Evolutionary conservation across 2,888 invertebrate species (phyloP).

Genomic region (Drosophila tanythrix): DNA sequence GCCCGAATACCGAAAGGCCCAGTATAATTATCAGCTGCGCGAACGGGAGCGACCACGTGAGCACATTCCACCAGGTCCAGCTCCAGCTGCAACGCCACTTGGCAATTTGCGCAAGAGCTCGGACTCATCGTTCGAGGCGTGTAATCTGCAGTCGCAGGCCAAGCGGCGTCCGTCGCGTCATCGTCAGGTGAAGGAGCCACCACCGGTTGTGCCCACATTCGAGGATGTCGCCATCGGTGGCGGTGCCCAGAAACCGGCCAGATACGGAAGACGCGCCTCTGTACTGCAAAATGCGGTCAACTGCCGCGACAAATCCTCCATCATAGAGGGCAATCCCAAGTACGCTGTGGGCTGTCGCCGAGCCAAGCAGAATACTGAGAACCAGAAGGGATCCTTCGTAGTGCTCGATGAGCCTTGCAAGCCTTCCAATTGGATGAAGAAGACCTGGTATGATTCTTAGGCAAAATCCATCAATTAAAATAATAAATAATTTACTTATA

Average conservation of each 20-base stretch:
- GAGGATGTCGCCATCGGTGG: constrained; percentile 65
- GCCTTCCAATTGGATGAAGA: constrained; percentile 84
- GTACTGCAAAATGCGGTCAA: constrained; percentile 76
- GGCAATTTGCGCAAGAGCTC: constrained; percentile 60
- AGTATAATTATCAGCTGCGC: constrained; percentile 82
- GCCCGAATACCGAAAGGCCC: constrained; percentile 84
- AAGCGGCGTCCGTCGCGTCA: constrained; percentile 52
- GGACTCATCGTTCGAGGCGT: constrained; percentile 58
- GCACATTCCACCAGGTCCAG: constrained; percentile 21
- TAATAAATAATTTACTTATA: constrained; percentile 37
- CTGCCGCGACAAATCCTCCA: constrained; percentile 79
- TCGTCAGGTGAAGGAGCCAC: constrained; percentile 46
- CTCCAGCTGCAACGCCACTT: constrained; percentile 15
- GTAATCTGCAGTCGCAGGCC: constrained; percentile 49
- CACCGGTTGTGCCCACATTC: constrained; percentile 60
- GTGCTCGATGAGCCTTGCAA: constrained; percentile 84
- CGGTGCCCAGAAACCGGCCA: constrained; percentile 69
- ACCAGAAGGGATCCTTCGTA: constrained; percentile 80
- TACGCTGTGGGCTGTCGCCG: constrained; percentile 73
- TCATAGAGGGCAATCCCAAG: constrained; percentile 82
- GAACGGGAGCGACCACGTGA: constrained; percentile 72
- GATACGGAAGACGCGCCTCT: constrained; percentile 83
- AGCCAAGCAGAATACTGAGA: constrained; percentile 66
- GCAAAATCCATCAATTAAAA: background rate
- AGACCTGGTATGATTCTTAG: constrained; percentile 84